A percentile compares a stretch with the other conserved stretches of the same genome.
These are phyloP conservation scores for Apamea epomidion DNA, from an alignment of 2,888 invertebrate species.

Conservation along the genomic window DNA sequence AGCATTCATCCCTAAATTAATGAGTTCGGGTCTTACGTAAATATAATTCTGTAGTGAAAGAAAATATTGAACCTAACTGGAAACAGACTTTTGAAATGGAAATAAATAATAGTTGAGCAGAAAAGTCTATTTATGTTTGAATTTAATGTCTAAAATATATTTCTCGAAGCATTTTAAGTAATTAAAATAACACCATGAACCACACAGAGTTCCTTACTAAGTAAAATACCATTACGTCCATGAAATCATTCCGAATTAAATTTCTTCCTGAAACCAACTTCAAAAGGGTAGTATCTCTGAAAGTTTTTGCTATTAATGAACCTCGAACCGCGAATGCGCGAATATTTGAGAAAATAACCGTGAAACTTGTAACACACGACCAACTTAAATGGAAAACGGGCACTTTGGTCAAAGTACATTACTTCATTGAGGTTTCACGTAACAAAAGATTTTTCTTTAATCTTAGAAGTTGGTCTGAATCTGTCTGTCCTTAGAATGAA, in stretches of 20 bases:
- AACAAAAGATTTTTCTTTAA: constrained; percentile 35
- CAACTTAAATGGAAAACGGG: constrained; percentile 61
- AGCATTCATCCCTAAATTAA: background rate
- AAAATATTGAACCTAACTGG: constrained; percentile 6
- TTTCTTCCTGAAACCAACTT: constrained; percentile 38
- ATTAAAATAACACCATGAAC: constrained; percentile 18
- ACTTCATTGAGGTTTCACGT: constrained; percentile 41
- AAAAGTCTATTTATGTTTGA: background rate
- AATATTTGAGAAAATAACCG: constrained; percentile 57
- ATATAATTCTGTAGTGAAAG: background rate
- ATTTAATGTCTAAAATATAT: background rate
- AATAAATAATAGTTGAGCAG: background rate
- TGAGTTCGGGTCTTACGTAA: background rate
- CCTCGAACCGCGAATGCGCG: constrained; percentile 54
- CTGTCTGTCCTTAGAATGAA: constrained; percentile 11
- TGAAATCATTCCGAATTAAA: constrained; percentile 50
- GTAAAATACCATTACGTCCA: constrained; percentile 22
- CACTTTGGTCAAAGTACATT: constrained; percentile 46
- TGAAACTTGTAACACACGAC: constrained; percentile 59
- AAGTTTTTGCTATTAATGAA: constrained; percentile 68
- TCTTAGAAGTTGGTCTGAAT: constrained; percentile 21
- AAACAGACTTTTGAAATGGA: background rate
- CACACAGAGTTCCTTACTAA: background rate
- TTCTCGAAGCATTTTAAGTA: background rate
- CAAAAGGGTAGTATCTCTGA: constrained; percentile 46